Evolutionary conservation across 2,888 invertebrate genomes (phyloP), one percentile per base, ranked within the genome.

Genomic region (Drosophila neonasuta): DNA sequence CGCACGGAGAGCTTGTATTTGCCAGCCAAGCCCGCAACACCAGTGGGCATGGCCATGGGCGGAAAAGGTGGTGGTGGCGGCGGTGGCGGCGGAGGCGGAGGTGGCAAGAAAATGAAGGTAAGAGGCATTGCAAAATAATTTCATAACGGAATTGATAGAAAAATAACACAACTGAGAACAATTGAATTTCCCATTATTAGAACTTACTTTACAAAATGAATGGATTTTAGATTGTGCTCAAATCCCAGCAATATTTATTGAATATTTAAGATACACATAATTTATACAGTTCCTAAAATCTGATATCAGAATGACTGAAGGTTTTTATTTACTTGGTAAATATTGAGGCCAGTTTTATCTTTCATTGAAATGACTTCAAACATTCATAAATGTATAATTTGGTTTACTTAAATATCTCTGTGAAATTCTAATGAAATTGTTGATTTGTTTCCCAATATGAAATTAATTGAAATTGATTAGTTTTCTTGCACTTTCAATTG

Each of bases 1-100:
- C 93, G 97, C 88, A 97, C 97, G 73, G 97, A 97, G 91, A 97
- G 97, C 90, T 93, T 97, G 84, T 97, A 95, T 91, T 94, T 96
- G 84, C 92, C 93, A 56, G 92, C 92, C 20, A 92, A 92, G 84
- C 93, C 94, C 51, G 92, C 91, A 71, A 92, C 68, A 88, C 92
- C 68, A 85, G 74, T 82, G 56, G 86, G 86, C 68, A 56, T 83
- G 71, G 68, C 74, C 64, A 71, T 90, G 15, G 92, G 91, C 55
- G 32, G 92, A 91, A 86, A 86, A 58, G 34, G 70, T 6, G 78
- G 81, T n/a, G 77, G 92, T 91, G 79, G 77, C 3, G 92, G 79
- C 9, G 92, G 84, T 24, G 82, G 80, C 42, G 80, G 92, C 58
- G 24, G 89, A 32, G 34, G 34, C n/a, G 87, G 89, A 34, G 91